phyloP scores from a whole-genome alignment of 2,888 invertebrate genomes.

The Seira ritae region DNA sequence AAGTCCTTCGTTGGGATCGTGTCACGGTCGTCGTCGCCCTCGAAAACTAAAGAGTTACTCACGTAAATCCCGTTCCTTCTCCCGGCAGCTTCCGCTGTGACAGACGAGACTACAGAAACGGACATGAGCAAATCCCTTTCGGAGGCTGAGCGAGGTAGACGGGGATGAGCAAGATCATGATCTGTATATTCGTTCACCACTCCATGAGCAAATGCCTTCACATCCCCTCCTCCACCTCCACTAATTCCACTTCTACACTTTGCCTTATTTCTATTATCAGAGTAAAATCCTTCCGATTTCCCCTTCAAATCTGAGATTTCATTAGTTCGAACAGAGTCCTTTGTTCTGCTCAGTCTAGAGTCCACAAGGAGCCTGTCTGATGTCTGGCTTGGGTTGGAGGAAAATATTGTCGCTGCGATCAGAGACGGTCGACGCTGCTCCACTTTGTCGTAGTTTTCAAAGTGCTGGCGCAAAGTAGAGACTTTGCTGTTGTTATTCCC shows the following conservation, averaged over 20 bases:
- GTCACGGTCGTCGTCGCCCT: constrained; percentile 35
- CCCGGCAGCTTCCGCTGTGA: constrained; percentile 45
- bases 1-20: background rate
- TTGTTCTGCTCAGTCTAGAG: background rate
- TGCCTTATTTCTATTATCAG: constrained; percentile 11
- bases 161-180: too few relatives aligned
- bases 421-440: constrained; percentile 45
- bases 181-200: constrained; percentile 34
- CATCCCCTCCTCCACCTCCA: constrained; percentile 8
- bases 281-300: background rate
- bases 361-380: background rate
- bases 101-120: constrained; percentile 27
- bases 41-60: constrained; percentile 64
- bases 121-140: constrained; percentile 57
- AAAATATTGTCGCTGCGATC: constrained; percentile 44
- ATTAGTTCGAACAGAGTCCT: background rate
- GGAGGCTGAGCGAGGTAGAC: constrained; percentile 33
- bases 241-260: background rate
- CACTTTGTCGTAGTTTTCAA: constrained; percentile 68
- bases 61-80: constrained; percentile 70
- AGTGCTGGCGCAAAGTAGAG: constrained; percentile 71
- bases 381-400: constrained; percentile 21
- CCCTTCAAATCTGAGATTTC: background rate
- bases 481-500: constrained; percentile 71
- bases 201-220: constrained; percentile 53